These are phyloP conservation scores for Cryptocephalus primarius DNA, from an alignment of 2,888 invertebrate genomes.

Conservation along the genomic window DNA sequence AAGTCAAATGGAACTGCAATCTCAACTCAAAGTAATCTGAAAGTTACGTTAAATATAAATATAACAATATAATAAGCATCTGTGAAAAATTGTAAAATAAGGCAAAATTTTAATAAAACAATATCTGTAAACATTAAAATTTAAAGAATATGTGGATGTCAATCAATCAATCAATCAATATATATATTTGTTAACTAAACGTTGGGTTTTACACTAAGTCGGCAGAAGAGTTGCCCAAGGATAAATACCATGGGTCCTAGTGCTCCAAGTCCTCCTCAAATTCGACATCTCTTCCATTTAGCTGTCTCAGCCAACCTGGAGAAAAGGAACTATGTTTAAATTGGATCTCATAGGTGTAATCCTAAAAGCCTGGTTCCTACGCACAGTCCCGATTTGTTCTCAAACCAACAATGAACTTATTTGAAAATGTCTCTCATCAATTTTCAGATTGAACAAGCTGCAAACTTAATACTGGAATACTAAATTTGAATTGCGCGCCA, in stretches of 20 bases:
- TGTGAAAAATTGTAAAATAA: conserved; percentile 16
- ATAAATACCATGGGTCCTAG: conserved; percentile 45
- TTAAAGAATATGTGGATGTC: conserved; percentile 13
- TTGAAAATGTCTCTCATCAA: no score
- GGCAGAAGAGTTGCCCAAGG: conserved; percentile 41
- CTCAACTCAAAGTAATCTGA: conserved; percentile 34
- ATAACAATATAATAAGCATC: conserved; percentile 4
- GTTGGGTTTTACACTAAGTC: conserved; percentile 32
- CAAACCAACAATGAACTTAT: no score
- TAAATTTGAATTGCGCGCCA: conserved; percentile 26
- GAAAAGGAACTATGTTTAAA: conserved; percentile 44
- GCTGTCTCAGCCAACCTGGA: conserved; percentile 40
- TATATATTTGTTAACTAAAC: conserved; percentile 7
- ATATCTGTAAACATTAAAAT: conserved; percentile 11
- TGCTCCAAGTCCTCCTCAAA: conserved; percentile 21
- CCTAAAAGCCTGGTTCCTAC: conserved; percentile 37
- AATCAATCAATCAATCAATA: conserved; percentile 15
- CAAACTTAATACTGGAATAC: neutral
- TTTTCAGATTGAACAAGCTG: conserved; percentile 1
- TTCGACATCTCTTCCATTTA: conserved; percentile 24
- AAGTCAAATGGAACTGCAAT: conserved; percentile 38
- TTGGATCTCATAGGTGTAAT: conserved; percentile 25
- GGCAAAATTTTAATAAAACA: conserved; percentile 8
- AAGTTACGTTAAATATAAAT: conserved; percentile 28
- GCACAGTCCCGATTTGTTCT: conserved; percentile 24